These are phyloP conservation scores for Lepidothrix coronata DNA, from an alignment of 2,113 vertebrate genomes.

Conservation along the genomic window DNA sequence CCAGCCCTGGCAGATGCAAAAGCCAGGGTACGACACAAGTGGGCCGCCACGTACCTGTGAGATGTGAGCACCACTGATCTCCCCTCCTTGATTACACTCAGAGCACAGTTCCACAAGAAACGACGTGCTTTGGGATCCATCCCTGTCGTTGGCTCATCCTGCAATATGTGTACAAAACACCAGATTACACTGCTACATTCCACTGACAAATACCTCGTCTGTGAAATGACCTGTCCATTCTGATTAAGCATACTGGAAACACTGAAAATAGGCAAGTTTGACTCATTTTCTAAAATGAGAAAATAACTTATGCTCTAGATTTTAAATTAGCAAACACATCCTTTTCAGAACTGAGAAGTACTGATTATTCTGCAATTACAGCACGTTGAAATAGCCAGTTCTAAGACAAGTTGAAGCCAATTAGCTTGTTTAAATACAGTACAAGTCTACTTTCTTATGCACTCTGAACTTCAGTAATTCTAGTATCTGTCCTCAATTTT, in stretches of 20 bases:
- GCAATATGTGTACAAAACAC: background rate
- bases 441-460: background rate
- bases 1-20: background rate
- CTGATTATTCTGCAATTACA: background rate
- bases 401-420: background rate
- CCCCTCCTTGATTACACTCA: slow-evolving; percentile 91
- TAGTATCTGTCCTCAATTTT: background rate
- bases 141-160: slow-evolving; percentile 98
- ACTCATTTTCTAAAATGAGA: background rate
- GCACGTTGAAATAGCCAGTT: background rate
- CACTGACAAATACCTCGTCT: background rate
- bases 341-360: background rate
- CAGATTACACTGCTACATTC: background rate
- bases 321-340: background rate
- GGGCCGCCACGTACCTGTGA: slow-evolving; percentile 80
- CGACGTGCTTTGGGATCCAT: slow-evolving; percentile 97
- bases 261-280: background rate
- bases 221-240: background rate
- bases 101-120: slow-evolving; percentile 94
- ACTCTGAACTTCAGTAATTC: background rate
- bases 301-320: background rate
- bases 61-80: slow-evolving; percentile 95
- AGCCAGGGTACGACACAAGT: background rate
- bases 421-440: background rate
- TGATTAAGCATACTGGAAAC: background rate